These are phyloP conservation scores for Sarcoramphus papa DNA, from an alignment of 2,797 vertebrate genomes.

Conservation along the genomic window DNA sequence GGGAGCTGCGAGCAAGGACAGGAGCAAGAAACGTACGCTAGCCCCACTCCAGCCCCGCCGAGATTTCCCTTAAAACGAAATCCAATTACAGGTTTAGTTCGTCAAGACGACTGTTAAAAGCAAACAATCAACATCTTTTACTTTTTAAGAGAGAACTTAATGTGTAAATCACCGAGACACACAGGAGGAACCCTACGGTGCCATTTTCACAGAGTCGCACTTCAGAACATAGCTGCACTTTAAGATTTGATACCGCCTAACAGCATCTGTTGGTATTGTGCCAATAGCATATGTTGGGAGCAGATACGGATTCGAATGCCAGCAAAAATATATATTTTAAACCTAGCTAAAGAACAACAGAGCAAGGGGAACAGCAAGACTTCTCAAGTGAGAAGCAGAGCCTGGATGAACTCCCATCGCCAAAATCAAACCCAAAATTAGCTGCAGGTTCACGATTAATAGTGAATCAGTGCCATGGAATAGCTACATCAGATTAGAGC, in stretches of 20 bases:
- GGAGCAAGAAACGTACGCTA: background rate
- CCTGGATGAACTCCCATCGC: background rate
- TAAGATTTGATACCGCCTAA: slow-evolving; percentile 10
- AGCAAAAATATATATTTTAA: slow-evolving; percentile 53
- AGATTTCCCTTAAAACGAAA: background rate
- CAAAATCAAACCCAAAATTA: background rate
- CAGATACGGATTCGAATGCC: slow-evolving; percentile 30
- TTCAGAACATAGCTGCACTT: slow-evolving; percentile 24
- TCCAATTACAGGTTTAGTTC: background rate
- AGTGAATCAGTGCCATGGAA: background rate
- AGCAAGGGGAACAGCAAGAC: background rate
- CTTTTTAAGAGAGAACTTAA: background rate
- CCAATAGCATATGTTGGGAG: slow-evolving; percentile 60
- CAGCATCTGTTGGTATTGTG: slow-evolving; percentile 60
- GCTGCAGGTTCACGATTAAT: background rate
- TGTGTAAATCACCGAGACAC: background rate
- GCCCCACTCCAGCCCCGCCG: background rate
- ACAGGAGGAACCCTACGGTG: slow-evolving; percentile 6
- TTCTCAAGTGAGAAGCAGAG: background rate
- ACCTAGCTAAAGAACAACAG: slow-evolving; percentile 15
- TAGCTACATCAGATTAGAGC: background rate
- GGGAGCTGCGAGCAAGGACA: background rate
- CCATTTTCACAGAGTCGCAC: slow-evolving; percentile 30
- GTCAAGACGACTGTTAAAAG: background rate
- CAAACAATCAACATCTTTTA: background rate